A percentile compares a stretch with the other conserved stretches of the same genome.
Conservation (phyloP, 2,113 vertebrate species). For the Taxidea taxus region DNA sequence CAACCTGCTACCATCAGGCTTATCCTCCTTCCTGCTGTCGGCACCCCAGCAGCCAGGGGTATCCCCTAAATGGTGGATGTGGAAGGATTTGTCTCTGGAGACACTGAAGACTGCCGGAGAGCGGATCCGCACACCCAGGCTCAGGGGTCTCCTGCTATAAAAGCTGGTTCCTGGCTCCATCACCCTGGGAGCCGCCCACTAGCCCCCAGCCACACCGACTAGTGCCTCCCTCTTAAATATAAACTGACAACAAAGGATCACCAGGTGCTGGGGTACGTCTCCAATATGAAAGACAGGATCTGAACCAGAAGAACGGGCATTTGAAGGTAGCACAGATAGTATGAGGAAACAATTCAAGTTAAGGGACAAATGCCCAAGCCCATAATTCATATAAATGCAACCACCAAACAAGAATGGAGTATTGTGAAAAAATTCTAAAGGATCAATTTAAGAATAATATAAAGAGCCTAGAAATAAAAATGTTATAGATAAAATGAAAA, state of each 20-base stretch:
- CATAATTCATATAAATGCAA: not conserved
- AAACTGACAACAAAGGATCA: not conserved
- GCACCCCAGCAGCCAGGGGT: not conserved
- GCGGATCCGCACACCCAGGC: not conserved
- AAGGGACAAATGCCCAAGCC: not conserved
- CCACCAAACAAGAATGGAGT: not conserved
- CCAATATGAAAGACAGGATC: not conserved
- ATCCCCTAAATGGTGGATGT: not conserved
- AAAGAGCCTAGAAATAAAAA: not conserved
- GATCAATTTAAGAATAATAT: not conserved
- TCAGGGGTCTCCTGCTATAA: not conserved
- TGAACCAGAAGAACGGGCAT: not conserved
- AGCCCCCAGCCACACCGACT: not conserved
- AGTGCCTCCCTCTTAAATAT: not conserved
- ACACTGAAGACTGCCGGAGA: not conserved
- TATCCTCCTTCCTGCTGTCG: not conserved
- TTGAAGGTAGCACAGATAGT: not conserved
- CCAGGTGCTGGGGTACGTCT: not conserved
- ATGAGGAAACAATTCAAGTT: not conserved
- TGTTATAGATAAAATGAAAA: not conserved
- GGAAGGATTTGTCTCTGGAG: not conserved
- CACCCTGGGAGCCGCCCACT: not conserved
- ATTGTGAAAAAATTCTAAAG: not conserved
- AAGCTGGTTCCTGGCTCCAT: not conserved
- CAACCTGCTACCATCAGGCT: not conserved